Percentiles rank a stretch among this genome's conserved stretches.
These are phyloP conservation scores for Pygocentrus nattereri DNA, from an alignment of 2,797 vertebrate species.

Conservation along the genomic window DNA sequence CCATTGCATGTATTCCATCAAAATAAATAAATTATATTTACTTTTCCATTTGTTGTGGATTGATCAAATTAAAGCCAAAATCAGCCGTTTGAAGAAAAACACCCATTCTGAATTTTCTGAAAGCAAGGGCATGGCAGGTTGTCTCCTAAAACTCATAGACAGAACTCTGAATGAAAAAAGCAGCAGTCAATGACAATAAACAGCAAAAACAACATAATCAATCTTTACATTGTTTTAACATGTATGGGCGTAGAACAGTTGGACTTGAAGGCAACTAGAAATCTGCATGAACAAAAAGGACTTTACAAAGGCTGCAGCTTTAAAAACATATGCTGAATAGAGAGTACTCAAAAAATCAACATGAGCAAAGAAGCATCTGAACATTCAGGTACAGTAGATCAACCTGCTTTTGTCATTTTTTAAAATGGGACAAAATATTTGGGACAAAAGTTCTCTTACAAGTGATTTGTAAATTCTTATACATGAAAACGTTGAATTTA, in stretches of 20 bases:
- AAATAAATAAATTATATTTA: background rate
- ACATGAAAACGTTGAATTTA: no score
- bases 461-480: slow-evolving; percentile 42
- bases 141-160: background rate
- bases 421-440: slow-evolving; percentile 11
- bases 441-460: slow-evolving; percentile 23
- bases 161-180: background rate
- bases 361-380: background rate
- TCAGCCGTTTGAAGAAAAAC: background rate
- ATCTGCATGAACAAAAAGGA: background rate
- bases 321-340: background rate
- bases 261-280: background rate
- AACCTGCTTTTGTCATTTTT: background rate
- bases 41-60: background rate
- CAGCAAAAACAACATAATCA: background rate
- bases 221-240: background rate
- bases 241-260: background rate
- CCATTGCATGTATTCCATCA: background rate
- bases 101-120: background rate
- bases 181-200: background rate
- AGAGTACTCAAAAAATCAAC: background rate
- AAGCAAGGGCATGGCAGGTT: background rate
- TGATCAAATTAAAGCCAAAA: background rate
- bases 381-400: background rate
- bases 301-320: background rate